Base-by-base conservation (phyloP, 2,797 vertebrate genomes). In the Melanotaenia boesemani region DNA sequence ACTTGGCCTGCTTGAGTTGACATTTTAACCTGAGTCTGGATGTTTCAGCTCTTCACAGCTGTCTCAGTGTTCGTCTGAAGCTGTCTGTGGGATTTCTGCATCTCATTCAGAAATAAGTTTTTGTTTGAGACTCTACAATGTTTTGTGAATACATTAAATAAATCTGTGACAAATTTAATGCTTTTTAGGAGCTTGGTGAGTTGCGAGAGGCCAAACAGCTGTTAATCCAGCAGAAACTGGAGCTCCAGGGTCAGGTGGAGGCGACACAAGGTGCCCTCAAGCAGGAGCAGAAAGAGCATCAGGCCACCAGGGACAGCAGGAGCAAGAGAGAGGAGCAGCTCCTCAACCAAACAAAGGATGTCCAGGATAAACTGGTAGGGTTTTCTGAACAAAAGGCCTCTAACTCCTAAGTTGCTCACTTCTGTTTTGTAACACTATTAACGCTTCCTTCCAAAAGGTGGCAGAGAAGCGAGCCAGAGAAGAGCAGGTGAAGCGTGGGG, bases 201-300 rank as follows among this genome's bases (percentile, higher is more conserved):
- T 87, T 99, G 76, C 96, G 91, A 81, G 97, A 98, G 80, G 97
- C 96, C 70, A 99, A 97, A 81, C 95, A 97, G 79, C 91, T 98
- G 69, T 90, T 99, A 91, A 98, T 99, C 92, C 96, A 98, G 87
- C 97, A 99, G 93, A 99, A 99, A 84, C 90, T 99, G 91, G 97
- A 98, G 86, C 88, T 97, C 66, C 98, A 99, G 88, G 91, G 93
- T 62, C 95, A 95, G 88, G 84, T 96, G 78, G 96, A 98, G 84
- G 91, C 84, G 5, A 81, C 77, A 0, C 94, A 93, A 84, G 90
- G 86, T 11, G 57, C 82, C 56, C 81, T 98, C 22, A 95, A 97
- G 79, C 92, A 97, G 84, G 96, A 98, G 85, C 96, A 95, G 74
- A 95, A 87, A 54, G 93, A 67, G 5, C 96, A 97, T 81, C 95